Base-by-base conservation (phyloP, 2,888 invertebrate genomes). In the Pseudococcus jackbeardsleyi region DNA sequence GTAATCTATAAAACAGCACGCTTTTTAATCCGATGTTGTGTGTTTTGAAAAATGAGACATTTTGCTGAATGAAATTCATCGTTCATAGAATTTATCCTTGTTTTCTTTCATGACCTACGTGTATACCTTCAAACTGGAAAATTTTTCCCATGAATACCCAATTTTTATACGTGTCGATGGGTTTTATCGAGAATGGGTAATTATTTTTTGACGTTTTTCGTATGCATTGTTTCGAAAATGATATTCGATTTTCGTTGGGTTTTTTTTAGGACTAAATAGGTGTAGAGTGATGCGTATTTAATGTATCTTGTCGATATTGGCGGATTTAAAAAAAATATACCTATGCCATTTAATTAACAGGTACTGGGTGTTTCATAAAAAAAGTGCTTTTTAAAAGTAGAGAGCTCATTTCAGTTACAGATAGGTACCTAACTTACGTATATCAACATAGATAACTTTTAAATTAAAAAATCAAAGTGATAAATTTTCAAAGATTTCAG, bases 21-120 rank as follows among this genome's bases (percentile, higher is more conserved):
- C 42, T n/a, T 59, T 59, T 59, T 59, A 59, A 59, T 59, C n/a
- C n/a, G 59, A n/a, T n/a, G 59, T 59, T 59, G 59, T 59, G 5
- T 59, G 5, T 17, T 59, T 59, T 59, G 59, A 59, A 59, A 59
- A 59, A 59, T 59, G 59, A 59, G 5, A n/a, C 7, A 59, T 59
- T 59, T 59, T 1, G 42, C 15, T n/a, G 59, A 59, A 59, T 59
- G n/a, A 59, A 59, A 59, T 59, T 59, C 59, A 59, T 59, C 15
- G n/a, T 59, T n/a, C n/a, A n/a, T n/a, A n/a, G 42, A 59, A 59
- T 59, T 59, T 59, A 8, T n/a, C 59, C 7, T 59, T 59, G n/a
- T 59, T 59, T 59, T 42, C 42, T 42, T 42, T 59, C 59, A n/a
- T 6, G n/a, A 59, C 17, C 19, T n/a, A n/a, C n/a, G 19, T n/a